These are phyloP conservation scores for Parauchenoglanis ngamensis DNA, from an alignment of 2,797 vertebrate genomes.

Conservation along the genomic window DNA sequence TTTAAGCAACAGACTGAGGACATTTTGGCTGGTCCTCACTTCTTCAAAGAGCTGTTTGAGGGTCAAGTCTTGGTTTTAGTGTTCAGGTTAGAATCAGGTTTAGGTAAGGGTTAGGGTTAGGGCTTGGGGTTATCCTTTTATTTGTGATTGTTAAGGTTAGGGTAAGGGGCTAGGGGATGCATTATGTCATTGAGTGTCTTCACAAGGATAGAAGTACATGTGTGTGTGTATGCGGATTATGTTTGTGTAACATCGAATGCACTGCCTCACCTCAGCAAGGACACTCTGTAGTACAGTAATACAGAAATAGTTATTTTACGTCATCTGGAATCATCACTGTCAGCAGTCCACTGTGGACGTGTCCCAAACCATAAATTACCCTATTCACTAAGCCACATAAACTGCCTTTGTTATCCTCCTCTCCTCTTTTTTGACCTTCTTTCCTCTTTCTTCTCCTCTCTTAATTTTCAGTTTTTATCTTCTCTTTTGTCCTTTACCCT, in stretches of 20 bases:
- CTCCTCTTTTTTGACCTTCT: background rate
- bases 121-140: no score
- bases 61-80: no score
- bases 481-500: no score
- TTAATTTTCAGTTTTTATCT: background rate
- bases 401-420: background rate
- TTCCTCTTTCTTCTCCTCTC: background rate
- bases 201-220: no score
- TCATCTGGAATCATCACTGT: background rate
- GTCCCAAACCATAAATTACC: constrained; percentile 2
- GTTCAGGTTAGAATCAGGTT: no score
- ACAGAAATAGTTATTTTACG: background rate
- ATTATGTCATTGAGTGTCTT: no score
- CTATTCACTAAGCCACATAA: background rate
- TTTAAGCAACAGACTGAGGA: no score
- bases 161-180: no score
- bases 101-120: no score
- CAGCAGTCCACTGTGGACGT: background rate
- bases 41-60: no score
- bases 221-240: background rate
- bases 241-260: background rate
- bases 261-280: background rate
- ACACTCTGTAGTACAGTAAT: background rate
- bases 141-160: no score
- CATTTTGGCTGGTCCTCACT: no score